Evolutionary conservation across 2,888 invertebrate genomes (phyloP).

Genomic region (Dryomyza anilis): DNA sequence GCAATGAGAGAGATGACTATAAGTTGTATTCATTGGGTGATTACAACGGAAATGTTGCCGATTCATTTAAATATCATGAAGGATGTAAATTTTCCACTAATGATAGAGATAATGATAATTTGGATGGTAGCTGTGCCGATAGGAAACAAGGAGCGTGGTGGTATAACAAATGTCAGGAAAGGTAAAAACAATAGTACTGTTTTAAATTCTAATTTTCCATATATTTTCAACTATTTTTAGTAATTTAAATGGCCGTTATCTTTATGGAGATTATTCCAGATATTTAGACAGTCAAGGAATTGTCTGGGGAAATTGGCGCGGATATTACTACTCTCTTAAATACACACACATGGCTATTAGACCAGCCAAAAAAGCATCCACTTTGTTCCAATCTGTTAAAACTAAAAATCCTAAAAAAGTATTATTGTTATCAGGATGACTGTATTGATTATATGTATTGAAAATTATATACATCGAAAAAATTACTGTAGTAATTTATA

Average conservation of each 20-base stretch:
- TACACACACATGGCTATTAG: neutral
- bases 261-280: neutral
- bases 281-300: neutral
- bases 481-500: too few relatives aligned
- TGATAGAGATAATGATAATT: neutral
- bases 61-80: neutral
- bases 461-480: too few relatives aligned
- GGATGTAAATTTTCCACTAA: neutral
- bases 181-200: neutral
- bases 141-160: neutral
- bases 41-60: neutral
- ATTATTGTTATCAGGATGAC: too few relatives aligned
- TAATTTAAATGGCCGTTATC: constrained; percentile 6
- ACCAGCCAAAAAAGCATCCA: too few relatives aligned
- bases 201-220: neutral
- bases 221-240: neutral
- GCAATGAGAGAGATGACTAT: neutral
- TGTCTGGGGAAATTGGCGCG: constrained; percentile 1
- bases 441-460: too few relatives aligned
- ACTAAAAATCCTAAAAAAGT: too few relatives aligned
- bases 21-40: neutral
- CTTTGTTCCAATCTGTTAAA: too few relatives aligned
- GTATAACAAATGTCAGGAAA: neutral
- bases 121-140: neutral
- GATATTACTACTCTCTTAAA: constrained; percentile 2